A percentile compares a stretch with the other conserved stretches of the same genome.
Evolutionary conservation across 1,140 invertebrate species (phyloP).

Genomic region (Drosophila micromelanica): DNA sequence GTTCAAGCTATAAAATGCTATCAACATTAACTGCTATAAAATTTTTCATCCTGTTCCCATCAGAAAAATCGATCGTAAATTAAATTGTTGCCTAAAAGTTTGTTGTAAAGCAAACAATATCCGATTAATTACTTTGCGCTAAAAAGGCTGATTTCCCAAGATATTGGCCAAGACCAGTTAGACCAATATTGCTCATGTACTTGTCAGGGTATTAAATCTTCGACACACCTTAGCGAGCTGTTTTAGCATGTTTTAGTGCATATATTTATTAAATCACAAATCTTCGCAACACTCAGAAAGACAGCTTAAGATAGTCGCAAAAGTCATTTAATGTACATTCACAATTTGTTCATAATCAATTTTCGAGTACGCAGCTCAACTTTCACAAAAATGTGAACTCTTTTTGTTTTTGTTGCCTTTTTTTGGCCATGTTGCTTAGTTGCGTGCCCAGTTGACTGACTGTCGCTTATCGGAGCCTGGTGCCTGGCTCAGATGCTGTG

Average conservation of each 20-base stretch:
- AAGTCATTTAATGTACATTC: constrained; percentile 22
- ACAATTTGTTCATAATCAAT: constrained; percentile 54
- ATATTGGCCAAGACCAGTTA: constrained; percentile 12
- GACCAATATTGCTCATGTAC: not conserved
- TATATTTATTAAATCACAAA: constrained; percentile 39
- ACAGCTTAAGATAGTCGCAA: constrained; percentile 6
- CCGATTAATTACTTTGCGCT: not conserved
- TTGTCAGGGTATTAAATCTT: constrained; percentile 2
- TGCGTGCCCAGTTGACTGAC: constrained; percentile 20
- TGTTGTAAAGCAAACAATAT: not conserved
- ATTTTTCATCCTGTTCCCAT: no score
- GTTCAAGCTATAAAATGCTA: no score
- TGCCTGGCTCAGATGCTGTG: constrained; percentile 25
- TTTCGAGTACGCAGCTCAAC: constrained; percentile 46
- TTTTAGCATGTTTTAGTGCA: constrained; percentile 4
- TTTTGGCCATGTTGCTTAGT: constrained; percentile 6
- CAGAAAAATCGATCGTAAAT: not conserved
- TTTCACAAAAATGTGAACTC: constrained; percentile 35
- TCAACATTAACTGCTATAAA: no score
- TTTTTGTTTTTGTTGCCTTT: not conserved
- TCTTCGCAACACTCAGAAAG: constrained; percentile 29
- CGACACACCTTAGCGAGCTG: not conserved
- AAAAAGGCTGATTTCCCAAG: not conserved
- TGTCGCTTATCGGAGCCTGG: constrained; percentile 47
- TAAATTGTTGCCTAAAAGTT: not conserved